Base-by-base conservation (phyloP, 2,113 vertebrate species). In the Puffinus mauretanicus region DNA sequence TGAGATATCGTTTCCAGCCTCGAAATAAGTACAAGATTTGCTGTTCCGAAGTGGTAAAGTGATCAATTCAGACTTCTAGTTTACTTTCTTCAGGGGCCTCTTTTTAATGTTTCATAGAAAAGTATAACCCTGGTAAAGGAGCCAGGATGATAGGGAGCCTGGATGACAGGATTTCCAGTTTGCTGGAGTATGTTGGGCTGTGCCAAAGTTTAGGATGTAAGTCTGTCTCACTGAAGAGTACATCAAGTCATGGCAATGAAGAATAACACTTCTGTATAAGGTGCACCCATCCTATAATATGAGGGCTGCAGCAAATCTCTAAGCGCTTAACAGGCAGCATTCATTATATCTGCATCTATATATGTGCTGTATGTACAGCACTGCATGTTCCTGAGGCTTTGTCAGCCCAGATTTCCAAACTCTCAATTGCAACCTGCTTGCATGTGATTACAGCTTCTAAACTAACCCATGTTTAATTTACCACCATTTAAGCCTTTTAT, bases 1-100 rank as follows among this genome's bases (percentile, higher is more conserved):
- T 79, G n/a, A 44, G 83, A 80, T 94, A 67, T 2, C 13, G 8
- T 97, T 97, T 97, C 44, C 47, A 94, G 44, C 16, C 12, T 77
- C 15, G 2, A 72, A 85, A 75, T 78, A 81, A 97, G 51, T 51
- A 80, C 25, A 73, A n/a, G 38, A 67, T 62, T 86, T 90, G 36
- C 82, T 79, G 18, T 80, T 92, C 36, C 52, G 44, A 86, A 76
- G 25, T 42, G 42, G 19, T 46, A 15, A 4, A 2, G 16, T n/a
- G 32, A 58, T 82, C 44, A 78, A 4, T 60, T 86, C 69, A 62
- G 71, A 40, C 38, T 87, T 83, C 21, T 29, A 18, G 22, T 88
- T 92, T 83, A 36, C 42, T 75, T 92, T 66, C 6, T 84, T 85
- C 25, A 14, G 30, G 16, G 49, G 2, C 32, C 6, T 46, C 17